Evolutionary conservation across 2,888 invertebrate genomes (phyloP), one percentile per base, ranked within the genome.

Genomic region (Drosophila peninsularis): DNA sequence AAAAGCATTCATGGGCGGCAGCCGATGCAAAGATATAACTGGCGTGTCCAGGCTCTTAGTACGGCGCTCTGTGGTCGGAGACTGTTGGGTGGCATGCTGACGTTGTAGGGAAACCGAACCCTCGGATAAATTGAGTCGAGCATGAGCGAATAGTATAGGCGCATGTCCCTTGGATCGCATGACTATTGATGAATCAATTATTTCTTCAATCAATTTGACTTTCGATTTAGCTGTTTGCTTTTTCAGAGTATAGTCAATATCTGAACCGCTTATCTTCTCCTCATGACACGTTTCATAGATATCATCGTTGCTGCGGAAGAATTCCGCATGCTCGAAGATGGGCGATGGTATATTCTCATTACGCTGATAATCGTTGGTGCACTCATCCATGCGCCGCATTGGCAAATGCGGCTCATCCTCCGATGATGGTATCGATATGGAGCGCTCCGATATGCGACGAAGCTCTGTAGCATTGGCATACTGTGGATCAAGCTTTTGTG

Each of bases 21-120:
- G 92, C 85, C 95, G 94, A 91, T 95, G 96, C 34, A 97, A 92
- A 21, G 96, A 95, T 86, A 97, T 96, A 24, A 97, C 95, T 1
- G 97, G 96, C 3, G 97, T 96, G 85, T 97, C 97, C 75, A 97
- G 93, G 66, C 97, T 97, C 92, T 97, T 97, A 1, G 97, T 96
- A 81, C 97, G 94, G 56, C 97, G 94, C 61, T 96, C 95, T 5
- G 95, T 93, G 9, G 95, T 95, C 5, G 96, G 96, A 0, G 96
- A 96, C 74, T 94, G 94, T 82, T 95, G 95, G 0, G 95, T 94
- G 9, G 96, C 96, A 85, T 95, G 95, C 91, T 97, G 96, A 50
- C 96, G 94, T 90, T 96, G 96, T 37, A 96, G 91, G 0, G 96
- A 93, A 3, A 94, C 94, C 14, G 97, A 97, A 0, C 97, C 97